Evolutionary conservation across 2,113 vertebrate species (phyloP), one percentile per base, ranked within the genome.

Genomic region (Pseudorhombus dupliciocellatus): DNA sequence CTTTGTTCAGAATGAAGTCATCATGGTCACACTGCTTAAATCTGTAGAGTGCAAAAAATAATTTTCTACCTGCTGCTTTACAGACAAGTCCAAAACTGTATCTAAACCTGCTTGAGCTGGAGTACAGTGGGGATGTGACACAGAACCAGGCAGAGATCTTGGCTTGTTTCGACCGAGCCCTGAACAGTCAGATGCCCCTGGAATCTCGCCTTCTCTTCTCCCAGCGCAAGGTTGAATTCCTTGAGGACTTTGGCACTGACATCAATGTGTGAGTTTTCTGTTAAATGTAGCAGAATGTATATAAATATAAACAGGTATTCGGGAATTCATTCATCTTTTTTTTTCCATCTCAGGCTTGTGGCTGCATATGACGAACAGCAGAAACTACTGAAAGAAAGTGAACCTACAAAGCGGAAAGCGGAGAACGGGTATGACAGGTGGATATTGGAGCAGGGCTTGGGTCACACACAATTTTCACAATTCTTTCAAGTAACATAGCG

Each of bases 221-320:
- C 1, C 97, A 99, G 77, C 92, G 97, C 73, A 99, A 99, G 92
- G 96, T 99, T 6, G 97, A 98, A 65, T 99, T 99, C 80, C 94
- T 99, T 14, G 98, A 99, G 90, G 98, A 99, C 88, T 99, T 99
- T 86, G 96, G 97, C 82, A 96, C 92, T n/a, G 95, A 99, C 83
- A 94, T 99, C 63, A 96, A 97, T 84, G 92, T 92, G 97, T 98
- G 88, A 94, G 96, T 46, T 42, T 12, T 30, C 48, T 46, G 4
- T 9, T 22, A 5, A 2, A 18, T 31, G 10, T 37, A 16, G 25
- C 16, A 46, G 15, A 46, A 5, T 20, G 15, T 52, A 11, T 18
- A 9, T 25, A 34, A 16, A 40, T 24, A 37, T 21, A 22, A 0
- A 59, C 5, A 8, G 4, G 21, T 28, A 31, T 16, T 1, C 50